These are phyloP conservation scores for Eubucco bourcierii DNA, from an alignment of 2,113 vertebrate genomes.

Conservation along the genomic window DNA sequence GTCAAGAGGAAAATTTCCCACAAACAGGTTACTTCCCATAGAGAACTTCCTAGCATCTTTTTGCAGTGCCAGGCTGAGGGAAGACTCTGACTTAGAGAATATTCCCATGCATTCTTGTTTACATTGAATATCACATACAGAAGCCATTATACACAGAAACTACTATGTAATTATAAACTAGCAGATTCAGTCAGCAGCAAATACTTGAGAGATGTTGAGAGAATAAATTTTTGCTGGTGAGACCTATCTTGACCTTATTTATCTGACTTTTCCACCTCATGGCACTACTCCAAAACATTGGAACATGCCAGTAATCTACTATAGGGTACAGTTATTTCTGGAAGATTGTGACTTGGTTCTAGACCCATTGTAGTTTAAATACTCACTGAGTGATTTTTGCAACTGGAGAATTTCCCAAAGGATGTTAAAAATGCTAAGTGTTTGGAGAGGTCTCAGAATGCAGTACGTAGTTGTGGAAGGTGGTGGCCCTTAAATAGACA, in stretches of 20 bases:
- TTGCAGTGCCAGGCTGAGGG: not conserved
- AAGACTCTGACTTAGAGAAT: accelerated
- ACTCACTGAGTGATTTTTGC: not conserved
- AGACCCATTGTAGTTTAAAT: not conserved
- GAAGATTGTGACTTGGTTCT: not conserved
- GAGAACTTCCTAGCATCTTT: accelerated
- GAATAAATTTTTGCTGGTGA: not conserved
- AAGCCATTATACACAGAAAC: not conserved
- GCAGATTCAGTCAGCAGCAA: not conserved
- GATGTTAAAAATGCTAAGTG: not conserved
- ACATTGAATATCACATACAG: accelerated
- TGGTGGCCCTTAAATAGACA: not conserved
- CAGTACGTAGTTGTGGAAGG: not conserved
- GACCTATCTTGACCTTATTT: not conserved
- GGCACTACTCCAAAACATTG: accelerated
- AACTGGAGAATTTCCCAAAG: not conserved
- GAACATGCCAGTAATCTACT: not conserved
- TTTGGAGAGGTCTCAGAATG: not conserved
- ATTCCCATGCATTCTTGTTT: accelerated
- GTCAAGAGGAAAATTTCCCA: not conserved
- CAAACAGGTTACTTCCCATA: not conserved
- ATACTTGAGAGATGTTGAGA: not conserved
- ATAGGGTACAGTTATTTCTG: not conserved
- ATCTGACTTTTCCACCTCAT: not conserved
- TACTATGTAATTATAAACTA: not conserved